Base-by-base conservation (phyloP, 2,888 invertebrate species). In the Eupithecia subfuscata region DNA sequence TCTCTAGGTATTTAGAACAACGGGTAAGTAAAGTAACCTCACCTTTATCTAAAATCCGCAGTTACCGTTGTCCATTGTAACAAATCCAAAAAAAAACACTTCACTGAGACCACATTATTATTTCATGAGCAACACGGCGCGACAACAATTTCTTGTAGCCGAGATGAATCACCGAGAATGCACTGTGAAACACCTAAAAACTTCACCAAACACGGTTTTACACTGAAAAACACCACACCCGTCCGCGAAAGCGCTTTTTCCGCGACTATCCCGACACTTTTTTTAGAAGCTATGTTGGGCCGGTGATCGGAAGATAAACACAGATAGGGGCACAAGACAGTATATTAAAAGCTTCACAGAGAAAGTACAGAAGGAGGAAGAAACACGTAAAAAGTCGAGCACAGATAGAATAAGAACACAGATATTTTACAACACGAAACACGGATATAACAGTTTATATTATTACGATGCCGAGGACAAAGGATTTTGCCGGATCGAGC, bases 161-260 rank as follows among this genome's bases (percentile, higher is more conserved):
- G 86, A 93, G 93, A 94, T 94, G 94, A 94, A 93, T 94, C 94
- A 94, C 93, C 90, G 80, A 90, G 91, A 92, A 93, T 92, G 91
- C 92, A 93, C 92, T 88, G 82, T 76, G 84, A 83, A 88, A 89
- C 91, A 87, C 84, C 78, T 85, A 37, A 67, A 88, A 84, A 85
- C 85, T 77, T 86, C 86, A 88, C 82, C 75, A 84, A 84, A 87
- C 86, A 81, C 88, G 90, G 89, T 85, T 78, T 75, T 79, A 86
- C 89, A 89, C 88, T 80, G 78, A 69, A 71, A 56, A 69, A 87
- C 84, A 84, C 78, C 89, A 89, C 88, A 86, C 84, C 83, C 81
- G 82, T 85, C 82, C 81, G 84, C 81, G 82, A 81, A 79, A 80
- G 81, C 81, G 86, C 85, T 85, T 82, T 86, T 85, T 88, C 89